Base-by-base conservation (phyloP, 2,888 invertebrate species). In the Bombylius major region DNA sequence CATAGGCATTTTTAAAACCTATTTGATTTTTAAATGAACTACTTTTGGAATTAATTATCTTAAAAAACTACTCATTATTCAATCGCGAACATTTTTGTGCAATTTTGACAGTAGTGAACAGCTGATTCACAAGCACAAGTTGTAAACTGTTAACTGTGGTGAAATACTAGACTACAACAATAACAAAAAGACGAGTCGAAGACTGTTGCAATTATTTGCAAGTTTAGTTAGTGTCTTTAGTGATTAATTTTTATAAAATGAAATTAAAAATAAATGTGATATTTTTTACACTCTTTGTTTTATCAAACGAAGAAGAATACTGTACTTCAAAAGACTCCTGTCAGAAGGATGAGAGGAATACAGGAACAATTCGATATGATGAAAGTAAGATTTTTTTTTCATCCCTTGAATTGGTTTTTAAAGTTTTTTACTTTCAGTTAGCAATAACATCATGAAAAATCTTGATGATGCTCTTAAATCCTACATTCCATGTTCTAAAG, bases 1-100 rank as follows among this genome's bases (percentile, higher is more conserved):
- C 48, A 88, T 68, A 39, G 86, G 78, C 89, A 89, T 89, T 47
- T 59, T 58, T 36, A 36, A 36, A 36, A 8, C 7, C 36, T 36
- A 36, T 23, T 23, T 23, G 23, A 23, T 23, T 23, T 23, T 23
- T 23, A 23, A 23, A 23, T 23, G 23, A 23, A 23, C 3, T 23
- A 23, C 3, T 23, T 23, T 23, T 23, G 23, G 23, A 23, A 23
- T 3, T 23, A 23, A 23, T 3, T 23, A 23, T 23, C 23, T 23
- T 23, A 3, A 23, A 23, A 23, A 23, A 23, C 1, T 23, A 23
- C 23, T 23, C 23, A 23, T 23, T 23, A 23, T 23, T 23, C 23
- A 23, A 23, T 23, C 23, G 23, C 3, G 23, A 23, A n/a, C n/a
- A n/a, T 23, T 23, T 23, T 23, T 23, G 23, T 23, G 23, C 23